Base-by-base conservation (phyloP, 2,113 vertebrate genomes). In the Microcebus lehilahytsara region DNA sequence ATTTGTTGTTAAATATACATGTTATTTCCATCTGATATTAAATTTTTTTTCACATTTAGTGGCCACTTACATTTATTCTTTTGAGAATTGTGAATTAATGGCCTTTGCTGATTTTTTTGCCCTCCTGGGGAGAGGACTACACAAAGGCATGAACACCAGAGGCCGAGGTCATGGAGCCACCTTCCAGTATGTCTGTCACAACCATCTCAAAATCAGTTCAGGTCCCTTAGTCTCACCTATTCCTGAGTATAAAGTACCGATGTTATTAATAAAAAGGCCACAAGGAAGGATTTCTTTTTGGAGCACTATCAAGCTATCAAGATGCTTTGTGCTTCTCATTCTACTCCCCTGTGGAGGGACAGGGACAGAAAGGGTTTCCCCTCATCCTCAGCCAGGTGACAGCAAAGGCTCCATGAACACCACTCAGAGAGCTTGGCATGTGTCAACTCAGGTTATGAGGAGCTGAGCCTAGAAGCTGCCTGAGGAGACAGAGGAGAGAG, bases 1-100 rank as follows among this genome's bases (percentile, higher is more conserved):
- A 85, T 75, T 88, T 89, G 42, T 37, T 78, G 13, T 85, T 86
- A 86, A 91, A 92, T 37, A 51, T n/a, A 56, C 6, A 83, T n/a
- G 19, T 49, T 66, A 89, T 83, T 93, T 75, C 77, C 34, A 67
- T 75, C 56, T 64, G 17, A 83, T 71, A 56, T 78, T 40, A 23
- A 64, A 14, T 9, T 1, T 27, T 51, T 93, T 94, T 79, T 37
- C 34, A 75, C 0, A n/a, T 51, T 75, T 77, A 25, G 3, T 72
- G 4, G 5, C 20, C 20, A 78, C 51, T 72, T 93, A 72, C 20
- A 83, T 37, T 56, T 89, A 78, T 58, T 89, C n/a, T 75, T 75
- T 92, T 51, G 49, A 53, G 67, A 91, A 91, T 3, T 42, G 32
- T 62, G 72, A 93, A 56, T 78, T 23, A 62, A 25, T 9, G 30